Conservation (phyloP, 2,797 vertebrate species). For the Avahi laniger region DNA sequence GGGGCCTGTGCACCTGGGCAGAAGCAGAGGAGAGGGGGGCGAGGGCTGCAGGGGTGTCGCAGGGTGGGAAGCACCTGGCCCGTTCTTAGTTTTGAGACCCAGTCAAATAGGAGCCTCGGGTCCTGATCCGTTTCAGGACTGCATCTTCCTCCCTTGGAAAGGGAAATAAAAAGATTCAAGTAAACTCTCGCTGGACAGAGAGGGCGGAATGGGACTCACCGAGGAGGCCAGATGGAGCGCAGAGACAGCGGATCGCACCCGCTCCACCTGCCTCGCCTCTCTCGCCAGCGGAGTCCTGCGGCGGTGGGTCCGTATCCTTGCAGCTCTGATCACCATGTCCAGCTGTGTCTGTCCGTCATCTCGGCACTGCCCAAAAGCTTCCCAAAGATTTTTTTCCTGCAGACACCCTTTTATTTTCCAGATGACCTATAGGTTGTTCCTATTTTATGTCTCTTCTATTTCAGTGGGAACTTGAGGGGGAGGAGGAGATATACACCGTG, state of each 20-base stretch:
- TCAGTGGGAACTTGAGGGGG: not conserved
- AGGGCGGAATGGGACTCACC: not conserved
- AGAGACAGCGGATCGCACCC: fast-evolving
- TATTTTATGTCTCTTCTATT: not conserved
- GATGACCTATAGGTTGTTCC: not conserved
- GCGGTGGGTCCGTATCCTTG: not conserved
- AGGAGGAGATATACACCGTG: not conserved
- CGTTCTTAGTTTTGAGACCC: not conserved
- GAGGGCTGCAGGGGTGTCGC: not conserved
- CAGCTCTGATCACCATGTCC: too few relatives aligned
- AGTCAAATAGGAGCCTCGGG: not conserved
- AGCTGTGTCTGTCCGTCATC: too few relatives aligned
- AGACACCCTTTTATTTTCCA: not conserved
- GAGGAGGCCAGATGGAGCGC: not conserved
- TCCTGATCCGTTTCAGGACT: fast-evolving
- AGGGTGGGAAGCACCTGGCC: not conserved
- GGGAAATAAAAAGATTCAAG: not conserved
- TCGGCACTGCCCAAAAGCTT: not conserved
- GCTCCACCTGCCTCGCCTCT: fast-evolving
- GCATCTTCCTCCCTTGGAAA: not conserved
- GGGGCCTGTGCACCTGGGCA: not conserved
- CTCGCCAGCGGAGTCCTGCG: not conserved
- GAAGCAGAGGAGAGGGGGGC: fast-evolving
- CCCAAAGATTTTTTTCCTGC: not conserved
- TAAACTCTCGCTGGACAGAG: not conserved